These are phyloP conservation scores for Ochropleura plecta DNA, from an alignment of 2,888 invertebrate species.

Conservation along the genomic window DNA sequence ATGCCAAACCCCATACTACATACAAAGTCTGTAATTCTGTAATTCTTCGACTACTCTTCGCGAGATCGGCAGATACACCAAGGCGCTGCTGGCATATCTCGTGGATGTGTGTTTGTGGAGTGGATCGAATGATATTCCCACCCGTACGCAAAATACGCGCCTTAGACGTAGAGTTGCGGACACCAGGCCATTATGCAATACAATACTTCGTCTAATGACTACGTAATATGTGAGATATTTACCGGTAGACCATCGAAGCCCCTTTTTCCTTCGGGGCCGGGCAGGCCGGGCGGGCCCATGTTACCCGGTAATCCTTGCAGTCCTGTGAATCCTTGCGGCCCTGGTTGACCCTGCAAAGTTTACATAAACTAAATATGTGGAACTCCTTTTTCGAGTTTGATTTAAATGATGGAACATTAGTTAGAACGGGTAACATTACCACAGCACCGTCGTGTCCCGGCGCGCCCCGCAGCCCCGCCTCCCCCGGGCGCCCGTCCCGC, in stretches of 20 bases:
- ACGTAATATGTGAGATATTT: constrained; percentile 20
- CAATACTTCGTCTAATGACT: no score
- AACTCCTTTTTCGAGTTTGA: neutral
- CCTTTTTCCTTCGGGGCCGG: constrained; percentile 81
- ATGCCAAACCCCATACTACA: no score
- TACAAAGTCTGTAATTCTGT: no score
- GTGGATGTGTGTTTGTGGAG: no score
- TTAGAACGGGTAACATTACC: constrained; percentile 71
- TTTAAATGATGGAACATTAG: neutral
- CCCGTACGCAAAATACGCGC: no score
- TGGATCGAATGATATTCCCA: no score
- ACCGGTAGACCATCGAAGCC: constrained; percentile 89
- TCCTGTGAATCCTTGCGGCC: constrained; percentile 74
- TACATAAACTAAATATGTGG: neutral
- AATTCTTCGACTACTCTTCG: no score
- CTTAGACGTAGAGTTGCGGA: no score
- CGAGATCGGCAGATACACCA: no score
- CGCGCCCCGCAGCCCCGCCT: constrained; percentile 77
- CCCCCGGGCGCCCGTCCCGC: constrained; percentile 79
- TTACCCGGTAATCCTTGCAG: constrained; percentile 73
- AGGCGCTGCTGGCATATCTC: no score
- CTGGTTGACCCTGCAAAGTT: constrained; percentile 73
- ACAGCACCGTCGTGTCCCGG: constrained; percentile 83
- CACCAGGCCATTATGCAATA: no score
- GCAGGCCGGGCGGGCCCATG: constrained; percentile 73